Base-by-base conservation (phyloP, 2,113 vertebrate genomes). In the Phrynocephalus versicolor region DNA sequence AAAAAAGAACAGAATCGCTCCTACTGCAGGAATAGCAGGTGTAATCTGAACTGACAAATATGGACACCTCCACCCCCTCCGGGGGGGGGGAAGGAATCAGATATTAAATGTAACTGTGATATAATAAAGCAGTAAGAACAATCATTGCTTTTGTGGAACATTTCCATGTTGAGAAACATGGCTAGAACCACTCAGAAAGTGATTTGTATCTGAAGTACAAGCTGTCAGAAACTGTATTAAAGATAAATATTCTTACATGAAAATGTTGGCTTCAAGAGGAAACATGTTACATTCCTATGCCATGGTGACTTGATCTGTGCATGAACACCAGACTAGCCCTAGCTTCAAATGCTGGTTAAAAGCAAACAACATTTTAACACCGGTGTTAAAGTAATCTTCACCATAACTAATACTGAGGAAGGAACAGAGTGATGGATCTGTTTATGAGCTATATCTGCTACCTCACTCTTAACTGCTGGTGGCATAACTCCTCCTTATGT, bases 1-100 rank as follows among this genome's bases (percentile, higher is more conserved):
- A 90, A 99, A 99, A 94, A 99, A 92, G 96, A 98, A 98, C 74
- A 99, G 96, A 89, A 97, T 94, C 13, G 97, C 98, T 78, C 97
- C 98, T 6, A 98, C 95, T 87, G 97, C 98, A n/a, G 98, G 98
- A 89, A 99, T 97, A 84, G 97, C 97, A 2, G 98, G 98, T 1
- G 97, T 99, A 94, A 99, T 96, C 65, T 96, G 92, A 90, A 90
- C 90, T 0, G 98, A 97, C 88, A 99, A 96, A 92, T 96, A 99
- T 0, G 96, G 97, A 93, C 98, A 99, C n/a, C n/a, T n/a, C n/a
- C n/a, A n/a, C n/a, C n/a, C n/a, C n/a, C n/a, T n/a, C n/a, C n/a
- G n/a, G n/a, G n/a, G n/a, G n/a, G n/a, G n/a, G 74, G 45, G 88
- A 81, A 81, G 91, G 55, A 94, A 58, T 93, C 74, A 75, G 71